Percentiles rank a stretch among this genome's conserved stretches.
phyloP scores from a whole-genome alignment of 2,797 vertebrate species.

The Xyrichtys novacula region DNA sequence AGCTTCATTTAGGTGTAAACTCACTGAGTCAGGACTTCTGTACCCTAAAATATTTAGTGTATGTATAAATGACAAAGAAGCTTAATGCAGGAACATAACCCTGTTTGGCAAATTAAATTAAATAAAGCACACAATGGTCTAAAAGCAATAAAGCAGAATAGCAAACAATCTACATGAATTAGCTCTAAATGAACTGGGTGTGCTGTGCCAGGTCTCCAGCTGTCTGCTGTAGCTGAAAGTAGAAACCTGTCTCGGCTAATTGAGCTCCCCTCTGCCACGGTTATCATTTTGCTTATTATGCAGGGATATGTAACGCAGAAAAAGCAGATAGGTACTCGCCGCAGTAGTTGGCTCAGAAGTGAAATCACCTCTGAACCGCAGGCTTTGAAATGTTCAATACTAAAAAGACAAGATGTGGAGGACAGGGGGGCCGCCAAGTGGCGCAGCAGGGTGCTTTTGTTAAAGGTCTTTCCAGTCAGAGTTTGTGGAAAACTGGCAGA shows the following conservation, averaged over 20 bases:
- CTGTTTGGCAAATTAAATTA: constrained; percentile 15
- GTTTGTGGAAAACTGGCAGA: constrained; percentile 41
- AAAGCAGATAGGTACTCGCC: constrained; percentile 35
- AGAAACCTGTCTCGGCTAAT: constrained; percentile 72
- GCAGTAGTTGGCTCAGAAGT: constrained; percentile 32
- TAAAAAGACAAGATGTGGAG: constrained; percentile 40
- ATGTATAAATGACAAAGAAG: constrained; percentile 45
- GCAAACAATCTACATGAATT: constrained; percentile 56
- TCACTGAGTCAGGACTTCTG: constrained; percentile 19
- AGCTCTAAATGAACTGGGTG: constrained; percentile 60
- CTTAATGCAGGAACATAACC: constrained; percentile 35
- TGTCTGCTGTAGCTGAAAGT: constrained; percentile 68
- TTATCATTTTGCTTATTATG: constrained; percentile 70
- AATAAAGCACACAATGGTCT: not conserved
- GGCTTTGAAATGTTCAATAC: constrained; percentile 41
- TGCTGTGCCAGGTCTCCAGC: constrained; percentile 54
- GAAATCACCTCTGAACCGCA: constrained; percentile 23
- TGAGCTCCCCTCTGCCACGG: constrained; percentile 68
- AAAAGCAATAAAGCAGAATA: constrained; percentile 35
- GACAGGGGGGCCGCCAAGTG: constrained; percentile 40
- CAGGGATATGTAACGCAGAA: constrained; percentile 56
- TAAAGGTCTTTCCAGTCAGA: constrained; percentile 46
- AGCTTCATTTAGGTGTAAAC: constrained; percentile 62
- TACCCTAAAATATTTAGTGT: constrained; percentile 42
- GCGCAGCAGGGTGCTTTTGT: constrained; percentile 51